Evolutionary conservation across 2,797 vertebrate genomes (phyloP), one percentile per base, ranked within the genome.

Genomic region (Enteromius anoplus): DNA sequence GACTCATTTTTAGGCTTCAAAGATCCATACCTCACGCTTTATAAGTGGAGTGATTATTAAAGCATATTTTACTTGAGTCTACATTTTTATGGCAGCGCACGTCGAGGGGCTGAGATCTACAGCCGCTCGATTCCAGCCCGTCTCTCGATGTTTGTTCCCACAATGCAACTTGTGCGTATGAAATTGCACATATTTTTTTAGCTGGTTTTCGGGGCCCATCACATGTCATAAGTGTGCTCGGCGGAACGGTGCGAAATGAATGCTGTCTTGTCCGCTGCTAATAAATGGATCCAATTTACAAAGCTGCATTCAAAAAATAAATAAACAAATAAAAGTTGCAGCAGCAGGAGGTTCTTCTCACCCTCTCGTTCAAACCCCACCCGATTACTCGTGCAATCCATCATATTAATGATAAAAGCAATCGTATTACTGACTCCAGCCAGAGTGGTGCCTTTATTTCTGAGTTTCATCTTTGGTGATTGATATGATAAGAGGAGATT

Each of bases 261-360:
- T 34, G 29, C 78, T 60, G 75, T 86, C 82, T 80, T 78, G 65
- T 83, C 73, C 65, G n/a, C 75, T 80, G 9, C 37, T 51, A 68
- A 82, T 53, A 82, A 34, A 77, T 72, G 76, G 49, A 53, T 85
- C 15, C 42, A 84, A 73, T 81, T 64, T 60, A 55, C 71, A 82
- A 66, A 72, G 42, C 64, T 37, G 75, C 60, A 42, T 55, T 79
- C 40, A 47, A 32, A 77, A 64, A 6, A 49, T 15, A 37, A 32
- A 47, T 47, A 45, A 45, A 45, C 3, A 66, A 66, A 40, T 23
- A 49, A 75, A 80, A 81, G 60, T 76, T 60, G 66, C 64, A 68
- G 17, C 81, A 81, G 75, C 80, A 26, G 76, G 77, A 45, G 76
- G 37, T 77, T 58, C 15, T 21, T 23, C 62, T 37, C 42, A 51